Evolutionary conservation across 2,113 vertebrate genomes (phyloP).

Genomic region (Seriola dumerili): DNA sequence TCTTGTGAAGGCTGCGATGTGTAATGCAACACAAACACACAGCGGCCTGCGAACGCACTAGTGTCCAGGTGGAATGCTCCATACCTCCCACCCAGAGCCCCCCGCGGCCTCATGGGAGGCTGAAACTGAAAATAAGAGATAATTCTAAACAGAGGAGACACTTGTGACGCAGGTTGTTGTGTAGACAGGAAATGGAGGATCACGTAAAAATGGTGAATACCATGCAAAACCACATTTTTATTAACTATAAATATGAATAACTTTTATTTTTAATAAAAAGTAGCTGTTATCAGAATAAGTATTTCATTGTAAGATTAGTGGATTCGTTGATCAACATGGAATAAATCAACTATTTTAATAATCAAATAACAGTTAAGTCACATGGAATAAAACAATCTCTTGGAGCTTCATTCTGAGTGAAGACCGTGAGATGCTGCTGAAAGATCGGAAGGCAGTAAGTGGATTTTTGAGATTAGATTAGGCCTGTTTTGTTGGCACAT

Average conservation of each 20-base stretch:
- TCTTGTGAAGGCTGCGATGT: slow-evolving; percentile 74
- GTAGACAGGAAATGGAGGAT: slow-evolving; percentile 30
- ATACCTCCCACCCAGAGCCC: slow-evolving; percentile 54
- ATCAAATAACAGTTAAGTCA: neutral
- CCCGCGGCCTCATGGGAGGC: slow-evolving; percentile 46
- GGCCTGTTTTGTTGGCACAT: neutral
- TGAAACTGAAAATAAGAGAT: slow-evolving; percentile 49
- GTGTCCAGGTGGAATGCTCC: slow-evolving; percentile 75
- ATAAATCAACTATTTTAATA: no score
- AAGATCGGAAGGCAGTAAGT: neutral
- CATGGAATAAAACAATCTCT: no score
- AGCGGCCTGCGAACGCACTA: slow-evolving; percentile 49
- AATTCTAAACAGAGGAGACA: slow-evolving; percentile 45
- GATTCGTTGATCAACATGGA: neutral
- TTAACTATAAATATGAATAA: neutral
- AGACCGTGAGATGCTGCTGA: no score
- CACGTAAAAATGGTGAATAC: neutral
- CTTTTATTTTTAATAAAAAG: neutral
- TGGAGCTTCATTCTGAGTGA: no score
- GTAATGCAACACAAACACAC: slow-evolving; percentile 81
- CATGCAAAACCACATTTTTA: neutral
- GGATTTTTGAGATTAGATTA: neutral
- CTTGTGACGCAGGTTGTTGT: slow-evolving; percentile 26
- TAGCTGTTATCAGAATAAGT: neutral
- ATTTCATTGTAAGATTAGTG: neutral